Evolutionary conservation across 2,113 vertebrate species (phyloP).

Genomic region (Malaclemys terrapin): DNA sequence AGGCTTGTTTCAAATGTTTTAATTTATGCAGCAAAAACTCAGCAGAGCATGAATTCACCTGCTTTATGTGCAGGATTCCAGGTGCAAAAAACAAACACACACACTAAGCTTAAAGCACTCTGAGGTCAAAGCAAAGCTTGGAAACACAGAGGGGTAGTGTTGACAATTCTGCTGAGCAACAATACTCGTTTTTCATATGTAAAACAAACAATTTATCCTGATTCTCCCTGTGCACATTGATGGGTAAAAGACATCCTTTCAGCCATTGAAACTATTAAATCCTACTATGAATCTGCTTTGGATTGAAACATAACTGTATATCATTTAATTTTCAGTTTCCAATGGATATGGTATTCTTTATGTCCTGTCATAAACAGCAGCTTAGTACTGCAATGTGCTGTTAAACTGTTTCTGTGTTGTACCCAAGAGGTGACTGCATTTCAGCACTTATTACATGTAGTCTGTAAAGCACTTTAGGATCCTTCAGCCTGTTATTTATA

Average conservation of each 20-base stretch:
- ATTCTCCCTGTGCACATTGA: accelerated
- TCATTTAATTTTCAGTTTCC: neutral
- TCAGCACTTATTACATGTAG: neutral
- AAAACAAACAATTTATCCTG: neutral
- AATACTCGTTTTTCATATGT: neutral
- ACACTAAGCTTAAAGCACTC: neutral
- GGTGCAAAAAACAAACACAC: neutral
- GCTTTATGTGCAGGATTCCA: neutral
- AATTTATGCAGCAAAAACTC: neutral
- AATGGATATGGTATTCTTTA: neutral
- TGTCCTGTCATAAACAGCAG: neutral
- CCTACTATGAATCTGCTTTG: neutral
- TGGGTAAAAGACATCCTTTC: neutral
- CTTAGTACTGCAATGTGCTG: neutral
- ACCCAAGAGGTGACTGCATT: neutral
- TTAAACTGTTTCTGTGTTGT: neutral
- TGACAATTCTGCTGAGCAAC: neutral
- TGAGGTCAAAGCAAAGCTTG: conserved; percentile 1
- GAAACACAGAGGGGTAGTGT: neutral
- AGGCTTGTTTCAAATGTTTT: neutral
- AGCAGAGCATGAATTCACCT: neutral
- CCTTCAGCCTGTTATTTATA: neutral
- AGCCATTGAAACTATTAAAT: neutral
- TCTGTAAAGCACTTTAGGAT: neutral
- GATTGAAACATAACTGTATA: neutral